phyloP scores from a whole-genome alignment of 1,140 invertebrate species.

The Bursaphelenchus mucronatus region DNA sequence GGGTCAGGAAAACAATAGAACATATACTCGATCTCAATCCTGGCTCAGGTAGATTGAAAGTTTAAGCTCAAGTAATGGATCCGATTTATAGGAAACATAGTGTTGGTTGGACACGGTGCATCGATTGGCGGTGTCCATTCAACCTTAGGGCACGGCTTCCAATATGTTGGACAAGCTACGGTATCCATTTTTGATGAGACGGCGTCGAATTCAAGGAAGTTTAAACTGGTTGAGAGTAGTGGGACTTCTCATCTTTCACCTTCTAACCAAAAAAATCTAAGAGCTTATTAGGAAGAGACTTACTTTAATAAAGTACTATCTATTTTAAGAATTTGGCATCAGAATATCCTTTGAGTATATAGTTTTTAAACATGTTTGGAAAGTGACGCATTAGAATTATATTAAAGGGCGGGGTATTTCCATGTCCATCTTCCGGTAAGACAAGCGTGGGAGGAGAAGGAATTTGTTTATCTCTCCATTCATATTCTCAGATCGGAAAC shows the following conservation, averaged over 20 bases:
- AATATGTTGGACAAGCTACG: conserved; percentile 56
- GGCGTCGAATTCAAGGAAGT: conserved; percentile 29
- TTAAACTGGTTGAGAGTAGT: conserved; percentile 32
- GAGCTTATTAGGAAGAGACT: conserved; percentile 35
- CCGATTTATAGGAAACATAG: conserved; percentile 33
- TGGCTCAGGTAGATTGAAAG: conserved; percentile 4
- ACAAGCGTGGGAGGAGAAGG: too few relatives aligned
- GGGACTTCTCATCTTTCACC: conserved; percentile 46
- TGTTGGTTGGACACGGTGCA: conserved; percentile 52
- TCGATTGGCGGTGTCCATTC: conserved; percentile 57
- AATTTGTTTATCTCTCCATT: too few relatives aligned
- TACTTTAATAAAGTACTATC: too few relatives aligned
- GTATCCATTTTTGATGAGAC: conserved; percentile 52
- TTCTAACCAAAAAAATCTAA: conserved; percentile 32
- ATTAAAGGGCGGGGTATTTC: too few relatives aligned
- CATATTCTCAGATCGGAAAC: too few relatives aligned
- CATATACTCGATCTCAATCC: conserved; percentile 31
- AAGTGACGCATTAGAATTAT: too few relatives aligned
- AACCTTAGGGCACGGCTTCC: conserved; percentile 47
- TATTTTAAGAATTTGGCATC: too few relatives aligned
- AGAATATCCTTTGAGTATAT: too few relatives aligned
- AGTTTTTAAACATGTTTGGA: too few relatives aligned
- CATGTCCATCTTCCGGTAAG: too few relatives aligned
- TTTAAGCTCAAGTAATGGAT: conserved; percentile 18
- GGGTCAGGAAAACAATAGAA: conserved; percentile 42